Conservation (phyloP, 2,113 vertebrate genomes). For the Platichthys flesus region DNA sequence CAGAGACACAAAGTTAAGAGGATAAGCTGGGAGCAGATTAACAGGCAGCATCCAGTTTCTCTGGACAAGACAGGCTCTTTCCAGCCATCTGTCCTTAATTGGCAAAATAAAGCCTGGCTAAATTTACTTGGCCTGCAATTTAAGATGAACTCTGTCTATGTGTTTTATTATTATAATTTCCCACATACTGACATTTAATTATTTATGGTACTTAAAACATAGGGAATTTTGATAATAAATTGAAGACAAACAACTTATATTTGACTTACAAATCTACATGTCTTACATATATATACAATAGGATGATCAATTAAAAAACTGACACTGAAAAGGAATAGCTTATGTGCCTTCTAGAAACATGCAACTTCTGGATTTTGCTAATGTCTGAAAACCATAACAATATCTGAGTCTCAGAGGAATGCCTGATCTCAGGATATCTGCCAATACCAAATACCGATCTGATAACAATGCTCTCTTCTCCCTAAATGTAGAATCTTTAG, state of each 20-base stretch:
- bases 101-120: conserved; percentile 66
- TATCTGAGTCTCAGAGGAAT: neutral
- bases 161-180: neutral
- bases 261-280: too few species aligned
- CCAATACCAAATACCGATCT: neutral
- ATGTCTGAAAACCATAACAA: too few species aligned
- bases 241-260: too few species aligned
- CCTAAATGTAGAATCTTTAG: too few species aligned
- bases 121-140: conserved; percentile 55
- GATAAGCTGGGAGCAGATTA: conserved; percentile 89
- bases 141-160: conserved; percentile 21
- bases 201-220: too few species aligned
- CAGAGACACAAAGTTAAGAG: conserved; percentile 83
- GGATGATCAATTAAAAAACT: too few species aligned
- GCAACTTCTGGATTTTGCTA: too few species aligned
- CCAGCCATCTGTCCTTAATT: conserved; percentile 63
- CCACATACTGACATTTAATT: neutral
- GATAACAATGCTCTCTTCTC: too few species aligned
- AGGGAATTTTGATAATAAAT: too few species aligned
- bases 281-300: too few species aligned
- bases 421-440: neutral
- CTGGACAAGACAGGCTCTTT: conserved; percentile 53
- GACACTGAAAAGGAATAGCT: too few species aligned
- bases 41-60: conserved; percentile 63
- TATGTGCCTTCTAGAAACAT: too few species aligned